A percentile compares a stretch with the other conserved stretches of the same genome.
Conservation (phyloP, 2,797 vertebrate genomes). For the Hyperoplus immaculatus region DNA sequence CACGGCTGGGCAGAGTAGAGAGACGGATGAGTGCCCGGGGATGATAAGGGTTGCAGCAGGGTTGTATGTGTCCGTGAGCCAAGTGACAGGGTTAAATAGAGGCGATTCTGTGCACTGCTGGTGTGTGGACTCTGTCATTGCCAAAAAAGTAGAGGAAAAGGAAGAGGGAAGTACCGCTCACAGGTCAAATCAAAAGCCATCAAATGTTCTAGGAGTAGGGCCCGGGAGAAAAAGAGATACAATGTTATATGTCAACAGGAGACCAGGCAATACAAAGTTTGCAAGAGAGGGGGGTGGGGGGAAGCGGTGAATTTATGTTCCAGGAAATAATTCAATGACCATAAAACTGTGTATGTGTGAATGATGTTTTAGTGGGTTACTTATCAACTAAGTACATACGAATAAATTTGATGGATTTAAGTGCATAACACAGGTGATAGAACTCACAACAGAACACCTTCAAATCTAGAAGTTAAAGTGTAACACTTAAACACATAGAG, state of each 20-base stretch:
- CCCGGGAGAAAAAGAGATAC: slow-evolving; percentile 50
- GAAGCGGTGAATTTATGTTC: neutral
- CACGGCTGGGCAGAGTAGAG: slow-evolving; percentile 44
- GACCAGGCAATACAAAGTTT: slow-evolving; percentile 21
- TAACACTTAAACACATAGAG: neutral
- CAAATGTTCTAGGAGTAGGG: slow-evolving; percentile 55
- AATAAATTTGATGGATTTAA: neutral
- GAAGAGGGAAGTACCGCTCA: slow-evolving; percentile 73
- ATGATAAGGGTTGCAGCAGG: slow-evolving; percentile 41
- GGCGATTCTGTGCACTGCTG: slow-evolving; percentile 60
- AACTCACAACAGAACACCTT: neutral
- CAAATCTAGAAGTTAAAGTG: neutral
- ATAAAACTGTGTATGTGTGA: neutral
- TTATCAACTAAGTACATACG: neutral
- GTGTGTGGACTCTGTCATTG: slow-evolving; percentile 63
- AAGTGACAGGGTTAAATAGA: slow-evolving; percentile 79
- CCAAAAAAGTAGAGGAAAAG: slow-evolving; percentile 79
- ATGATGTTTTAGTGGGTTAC: too few relatives aligned
- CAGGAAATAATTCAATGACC: neutral
- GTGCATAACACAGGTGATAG: neutral
- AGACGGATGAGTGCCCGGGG: slow-evolving; percentile 15
- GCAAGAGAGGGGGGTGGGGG: neutral
- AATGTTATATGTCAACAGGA: slow-evolving; percentile 42
- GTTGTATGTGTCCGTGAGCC: slow-evolving; percentile 52
- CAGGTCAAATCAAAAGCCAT: slow-evolving; percentile 71